A percentile compares a stretch with the other conserved stretches of the same genome.
These are phyloP conservation scores for Conops quadrifasciatus DNA, from an alignment of 2,888 invertebrate species.

Conservation along the genomic window DNA sequence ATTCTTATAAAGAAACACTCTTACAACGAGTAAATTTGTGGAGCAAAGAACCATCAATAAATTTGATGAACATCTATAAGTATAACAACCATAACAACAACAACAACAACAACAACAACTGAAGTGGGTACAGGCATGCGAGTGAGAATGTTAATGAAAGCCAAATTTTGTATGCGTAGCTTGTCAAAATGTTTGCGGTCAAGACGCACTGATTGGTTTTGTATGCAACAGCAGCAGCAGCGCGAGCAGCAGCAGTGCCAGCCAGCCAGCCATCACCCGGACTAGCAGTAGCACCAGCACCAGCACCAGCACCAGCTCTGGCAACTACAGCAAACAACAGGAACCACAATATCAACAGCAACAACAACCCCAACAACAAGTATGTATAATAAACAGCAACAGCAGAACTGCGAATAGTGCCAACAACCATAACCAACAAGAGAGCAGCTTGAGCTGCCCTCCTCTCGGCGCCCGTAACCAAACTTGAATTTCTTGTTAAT, in stretches of 20 bases:
- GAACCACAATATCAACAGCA: not conserved
- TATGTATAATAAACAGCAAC: too few species aligned
- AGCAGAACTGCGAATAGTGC: too few species aligned
- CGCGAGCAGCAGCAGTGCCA: not conserved
- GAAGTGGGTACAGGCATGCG: not conserved
- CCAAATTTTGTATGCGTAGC: conserved; percentile 31
- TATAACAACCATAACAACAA: too few species aligned
- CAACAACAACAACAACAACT: too few species aligned
- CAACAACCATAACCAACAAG: too few species aligned
- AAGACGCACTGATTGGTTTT: conserved; percentile 29
- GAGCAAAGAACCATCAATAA: too few species aligned
- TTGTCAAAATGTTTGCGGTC: conserved; percentile 24
- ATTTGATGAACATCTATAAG: too few species aligned
- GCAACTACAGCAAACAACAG: conserved; percentile 13
- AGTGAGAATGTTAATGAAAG: conserved; percentile 16
- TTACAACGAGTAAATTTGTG: too few species aligned
- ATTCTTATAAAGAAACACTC: too few species aligned
- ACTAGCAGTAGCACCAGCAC: not conserved
- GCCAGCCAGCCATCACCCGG: not conserved
- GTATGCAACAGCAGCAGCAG: conserved; percentile 21
- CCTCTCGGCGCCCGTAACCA: too few species aligned
- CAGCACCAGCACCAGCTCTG: not conserved
- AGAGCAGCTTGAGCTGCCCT: too few species aligned
- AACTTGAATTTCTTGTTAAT: too few species aligned
- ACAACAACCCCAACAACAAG: not conserved